A percentile compares a stretch with the other conserved stretches of the same genome.
Evolutionary conservation across 2,888 invertebrate species (phyloP).

Genomic region (Apamea monoglypha): DNA sequence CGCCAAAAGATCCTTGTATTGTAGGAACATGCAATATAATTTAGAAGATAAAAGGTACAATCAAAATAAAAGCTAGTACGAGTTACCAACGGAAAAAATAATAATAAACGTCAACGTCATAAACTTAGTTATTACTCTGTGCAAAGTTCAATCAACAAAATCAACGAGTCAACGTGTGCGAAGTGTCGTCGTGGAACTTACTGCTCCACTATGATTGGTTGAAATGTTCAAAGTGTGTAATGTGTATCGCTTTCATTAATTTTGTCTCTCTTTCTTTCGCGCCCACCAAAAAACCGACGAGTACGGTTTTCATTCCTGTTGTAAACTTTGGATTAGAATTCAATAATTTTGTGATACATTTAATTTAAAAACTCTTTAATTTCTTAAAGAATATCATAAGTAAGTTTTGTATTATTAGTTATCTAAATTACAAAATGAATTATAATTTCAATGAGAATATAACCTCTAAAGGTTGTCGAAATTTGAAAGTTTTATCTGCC

Average conservation of each 20-base stretch:
- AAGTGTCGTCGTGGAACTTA: conserved; percentile 35
- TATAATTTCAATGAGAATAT: conserved; percentile 32
- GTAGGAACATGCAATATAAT: neutral
- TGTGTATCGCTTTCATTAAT: conserved; percentile 7
- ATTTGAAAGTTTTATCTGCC: conserved; percentile 62
- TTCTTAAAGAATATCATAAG: conserved; percentile 14
- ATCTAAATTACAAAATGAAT: neutral
- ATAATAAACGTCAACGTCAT: neutral
- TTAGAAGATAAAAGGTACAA: neutral
- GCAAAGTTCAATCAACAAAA: neutral
- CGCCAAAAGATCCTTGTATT: neutral
- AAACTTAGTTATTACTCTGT: neutral
- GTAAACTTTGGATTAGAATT: conserved; percentile 39
- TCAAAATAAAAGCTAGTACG: neutral
- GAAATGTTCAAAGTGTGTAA: conserved; percentile 4
- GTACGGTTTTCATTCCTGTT: conserved; percentile 66
- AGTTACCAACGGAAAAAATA: neutral
- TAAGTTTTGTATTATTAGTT: conserved; percentile 36
- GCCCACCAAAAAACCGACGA: conserved; percentile 68
- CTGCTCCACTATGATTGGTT: conserved; percentile 45
- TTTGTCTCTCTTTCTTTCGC: conserved; percentile 58
- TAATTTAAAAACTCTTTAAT: neutral
- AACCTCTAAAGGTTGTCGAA: conserved; percentile 64
- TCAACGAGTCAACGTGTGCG: conserved; percentile 15
- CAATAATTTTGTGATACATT: conserved; percentile 32